phyloP scores from a whole-genome alignment of 2,113 vertebrate genomes.

The Periophthalmodon schlosseri region DNA sequence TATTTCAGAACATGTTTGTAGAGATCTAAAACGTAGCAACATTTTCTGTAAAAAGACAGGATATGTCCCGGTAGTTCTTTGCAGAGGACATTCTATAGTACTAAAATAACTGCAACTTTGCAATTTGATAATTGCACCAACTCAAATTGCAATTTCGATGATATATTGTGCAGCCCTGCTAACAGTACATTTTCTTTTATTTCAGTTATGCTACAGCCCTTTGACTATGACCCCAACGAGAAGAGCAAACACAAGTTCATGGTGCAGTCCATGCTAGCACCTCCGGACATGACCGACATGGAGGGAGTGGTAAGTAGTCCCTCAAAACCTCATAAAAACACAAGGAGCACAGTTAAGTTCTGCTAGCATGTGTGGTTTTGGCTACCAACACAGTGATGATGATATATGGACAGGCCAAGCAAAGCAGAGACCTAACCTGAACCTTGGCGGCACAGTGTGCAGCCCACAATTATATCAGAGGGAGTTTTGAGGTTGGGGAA shows the following conservation, averaged over 20 bases:
- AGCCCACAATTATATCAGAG: conserved; percentile 19
- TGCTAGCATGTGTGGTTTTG: conserved; percentile 34
- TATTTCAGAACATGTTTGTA: too few relatives aligned
- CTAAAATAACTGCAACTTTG: too few relatives aligned
- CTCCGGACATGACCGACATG: conserved; percentile 96
- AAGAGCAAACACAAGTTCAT: conserved; percentile 99
- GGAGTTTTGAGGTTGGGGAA: conserved; percentile 24
- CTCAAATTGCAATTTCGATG: too few relatives aligned
- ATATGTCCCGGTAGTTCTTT: too few relatives aligned
- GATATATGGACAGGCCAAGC: conserved; percentile 6
- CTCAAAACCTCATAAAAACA: neutral
- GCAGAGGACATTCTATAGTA: too few relatives aligned
- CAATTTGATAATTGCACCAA: too few relatives aligned
- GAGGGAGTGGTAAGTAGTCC: conserved; percentile 93
- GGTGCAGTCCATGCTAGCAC: conserved; percentile 97
- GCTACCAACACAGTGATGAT: neutral
- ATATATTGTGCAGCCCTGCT: too few relatives aligned
- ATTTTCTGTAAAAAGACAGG: too few relatives aligned
- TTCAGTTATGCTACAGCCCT: conserved; percentile 99
- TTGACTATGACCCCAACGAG: conserved; percentile 99
- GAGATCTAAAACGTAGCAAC: too few relatives aligned
- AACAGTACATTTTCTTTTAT: conserved; percentile 48
- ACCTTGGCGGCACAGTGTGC: neutral
- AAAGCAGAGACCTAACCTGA: conserved; percentile 9
- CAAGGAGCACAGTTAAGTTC: neutral